phyloP scores from a whole-genome alignment of 2,113 vertebrate genomes.

The mouse (Mus musculus) region GRCm39 chr14:96624501-96625000 shows the following conservation, averaged over 20 bases:
- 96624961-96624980: neutral
- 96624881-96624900: neutral
- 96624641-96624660: neutral
- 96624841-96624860: neutral
- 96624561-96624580: neutral
- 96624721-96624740: neutral
- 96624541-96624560: neutral
- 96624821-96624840: neutral
- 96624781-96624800: neutral
- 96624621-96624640: neutral
- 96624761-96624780: neutral
- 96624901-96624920: neutral
- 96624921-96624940: neutral
- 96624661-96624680: neutral
- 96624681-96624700: neutral
- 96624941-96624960: neutral
- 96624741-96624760: neutral
- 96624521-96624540: neutral
- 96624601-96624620: neutral
- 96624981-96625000: neutral
- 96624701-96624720: neutral
- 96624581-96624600: neutral
- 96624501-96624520: neutral
- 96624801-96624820: neutral
- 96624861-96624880: neutral